Evolutionary conservation across 2,797 vertebrate genomes (phyloP), one percentile per base, ranked within the genome.

Genomic region (Brachymystax lenok): DNA sequence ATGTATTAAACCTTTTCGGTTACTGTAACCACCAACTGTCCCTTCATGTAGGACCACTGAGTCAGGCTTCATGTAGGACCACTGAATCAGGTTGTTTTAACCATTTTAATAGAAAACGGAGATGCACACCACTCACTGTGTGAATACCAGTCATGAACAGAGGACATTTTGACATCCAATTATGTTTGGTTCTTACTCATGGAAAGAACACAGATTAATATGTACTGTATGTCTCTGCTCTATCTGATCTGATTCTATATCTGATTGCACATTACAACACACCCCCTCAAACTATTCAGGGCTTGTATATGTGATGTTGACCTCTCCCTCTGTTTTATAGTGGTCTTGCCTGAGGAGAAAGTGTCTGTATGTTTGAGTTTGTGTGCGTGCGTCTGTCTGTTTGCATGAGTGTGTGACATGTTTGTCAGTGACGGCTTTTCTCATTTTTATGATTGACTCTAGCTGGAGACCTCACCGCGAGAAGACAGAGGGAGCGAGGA

Each of bases 371-470:
- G 83, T 89, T 19, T 35, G 71, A 63, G 64, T 69, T 33, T 33
- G 64, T 64, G 21, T 28, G 59, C 82, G 78, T 84, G 88, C 84
- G 82, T 1, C 73, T 80, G 40, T 40, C 40, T 40, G 40, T 73
- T 74, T 79, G 40, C 10, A 3, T 12, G 40, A 12, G 40, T 46
- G 40, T 46, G 40, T 46, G 40, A 73, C 80, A 46, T 46, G 40
- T 12, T 40, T 73, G 75, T 79, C 85, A 81, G 76, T 92, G 91
- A 91, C 85, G 67, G 85, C 89, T 86, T 85, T 80, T 88, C 88
- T 90, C 83, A 90, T 92, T 91, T 89, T 87, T 90, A 83, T 91
- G 88, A 91, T 91, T 91, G 89, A 88, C 85, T 90, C 24, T 74
- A 87, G 85, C 80, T 81, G 86, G 84, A 91, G 92, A 93, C 64